Evolutionary conservation across 2,113 vertebrate genomes (phyloP), one percentile per base, ranked within the genome.

Genomic region (Beaufortia kweichowensis): DNA sequence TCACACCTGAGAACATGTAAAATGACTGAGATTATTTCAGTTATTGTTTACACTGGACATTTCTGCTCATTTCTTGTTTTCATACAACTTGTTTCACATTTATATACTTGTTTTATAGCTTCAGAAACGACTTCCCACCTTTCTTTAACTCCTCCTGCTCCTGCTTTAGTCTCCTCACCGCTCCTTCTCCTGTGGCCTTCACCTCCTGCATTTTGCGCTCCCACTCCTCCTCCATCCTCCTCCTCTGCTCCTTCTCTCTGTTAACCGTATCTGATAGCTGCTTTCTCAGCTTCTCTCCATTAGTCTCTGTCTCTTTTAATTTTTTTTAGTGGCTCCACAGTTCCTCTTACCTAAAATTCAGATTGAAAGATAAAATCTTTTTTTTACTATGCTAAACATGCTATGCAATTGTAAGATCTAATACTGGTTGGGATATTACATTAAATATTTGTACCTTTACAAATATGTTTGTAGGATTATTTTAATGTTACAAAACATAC

Each of bases 281-380:
- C 46, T 62, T 74, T 61, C 26, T 74, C 39, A 61, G 24, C 63
- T 89, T 85, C 10, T 86, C 82, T 60, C 72, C 83, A 62, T 87
- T 84, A 6, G 91, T 29, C 75, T 92, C 86, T 0, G 87, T 81
- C 2, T 84, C 85, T 7, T 83, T 85, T 68, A 96, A 86, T 77
- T 87, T 88, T 83, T 71, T 85, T 90, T 12, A 98, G 77, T 1
- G 94, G 92, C 43, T 87, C 83, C 1, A 96, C 26, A 0, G 91
- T 92, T 74, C 87, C 86, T 28, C 89, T 86, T 73, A 96, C 92
- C 79, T 90, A 79, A 15, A 82, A 14, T 8, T 23, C 7, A 50
- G 29, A 57, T 23, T 35, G 14, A 43, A 14, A 12, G 2, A 43
- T 2, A 2, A 43, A 43, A 43, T 43, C 12, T 43, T 12, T 43